These are phyloP conservation scores for Perodicticus potto DNA, from an alignment of 2,797 vertebrate species.

Conservation along the genomic window DNA sequence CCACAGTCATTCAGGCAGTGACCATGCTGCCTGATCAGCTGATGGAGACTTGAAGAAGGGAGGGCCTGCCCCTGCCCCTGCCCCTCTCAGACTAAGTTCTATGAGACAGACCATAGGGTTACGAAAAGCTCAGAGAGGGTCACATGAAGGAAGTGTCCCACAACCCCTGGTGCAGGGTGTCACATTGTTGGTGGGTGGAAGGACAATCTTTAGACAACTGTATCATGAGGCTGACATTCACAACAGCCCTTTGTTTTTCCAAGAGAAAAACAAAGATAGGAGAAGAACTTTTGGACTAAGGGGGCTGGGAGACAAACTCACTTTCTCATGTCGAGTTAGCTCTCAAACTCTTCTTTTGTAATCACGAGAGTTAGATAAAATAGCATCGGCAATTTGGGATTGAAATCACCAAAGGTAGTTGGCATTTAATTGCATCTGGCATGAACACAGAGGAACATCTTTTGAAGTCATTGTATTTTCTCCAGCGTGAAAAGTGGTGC, in stretches of 20 bases:
- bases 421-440: conserved; percentile 58
- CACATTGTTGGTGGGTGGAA: not conserved
- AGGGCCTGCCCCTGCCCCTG: too few species aligned
- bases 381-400: conserved; percentile 20
- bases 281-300: not conserved
- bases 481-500: not conserved
- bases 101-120: not conserved
- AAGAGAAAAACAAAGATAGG: fast-evolving
- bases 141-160: not conserved
- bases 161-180: not conserved
- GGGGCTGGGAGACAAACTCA: not conserved
- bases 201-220: not conserved
- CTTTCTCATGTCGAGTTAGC: not conserved
- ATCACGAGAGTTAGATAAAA: conserved; percentile 29
- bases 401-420: conserved; percentile 49
- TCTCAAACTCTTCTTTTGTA: not conserved
- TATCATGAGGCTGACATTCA: fast-evolving
- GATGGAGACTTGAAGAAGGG: not conserved
- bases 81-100: not conserved
- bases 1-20: fast-evolving
- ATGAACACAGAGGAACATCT: conserved; percentile 4
- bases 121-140: not conserved
- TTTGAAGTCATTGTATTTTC: conserved; percentile 43
- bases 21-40: not conserved
- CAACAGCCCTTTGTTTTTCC: not conserved